Evolutionary conservation across 2,888 invertebrate species (phyloP).

Genomic region (Lymantria dispar): DNA sequence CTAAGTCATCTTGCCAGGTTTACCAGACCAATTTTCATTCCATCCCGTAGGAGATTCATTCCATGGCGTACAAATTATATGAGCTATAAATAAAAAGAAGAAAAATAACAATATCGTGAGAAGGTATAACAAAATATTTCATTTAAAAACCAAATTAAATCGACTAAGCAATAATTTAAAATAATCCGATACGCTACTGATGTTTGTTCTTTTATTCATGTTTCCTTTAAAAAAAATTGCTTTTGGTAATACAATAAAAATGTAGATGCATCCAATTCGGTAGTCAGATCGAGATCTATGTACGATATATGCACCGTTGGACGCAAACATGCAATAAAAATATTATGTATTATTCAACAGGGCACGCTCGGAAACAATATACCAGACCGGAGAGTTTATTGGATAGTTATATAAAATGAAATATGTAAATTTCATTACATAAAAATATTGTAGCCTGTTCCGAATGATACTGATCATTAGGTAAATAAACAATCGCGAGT

Average conservation of each 20-base stretch:
- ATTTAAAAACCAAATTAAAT: not conserved
- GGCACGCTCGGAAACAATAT: constrained; percentile 64
- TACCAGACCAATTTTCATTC: too few relatives aligned
- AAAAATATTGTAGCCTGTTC: constrained; percentile 10
- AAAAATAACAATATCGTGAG: too few relatives aligned
- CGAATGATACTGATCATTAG: not conserved
- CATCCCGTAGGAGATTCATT: too few relatives aligned
- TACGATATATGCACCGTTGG: constrained; percentile 70
- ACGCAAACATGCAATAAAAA: constrained; percentile 68
- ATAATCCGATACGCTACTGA: too few relatives aligned
- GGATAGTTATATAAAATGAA: constrained; percentile 50
- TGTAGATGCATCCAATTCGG: constrained; percentile 58
- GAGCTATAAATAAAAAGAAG: too few relatives aligned
- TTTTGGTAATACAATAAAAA: constrained; percentile 52
- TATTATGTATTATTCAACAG: constrained; percentile 73
- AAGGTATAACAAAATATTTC: not conserved
- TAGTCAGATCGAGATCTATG: constrained; percentile 51
- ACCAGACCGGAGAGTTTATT: constrained; percentile 51
- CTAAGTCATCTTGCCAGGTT: too few relatives aligned
- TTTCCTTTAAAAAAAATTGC: not conserved
- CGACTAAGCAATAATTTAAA: not conserved
- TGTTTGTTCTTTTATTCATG: too few relatives aligned
- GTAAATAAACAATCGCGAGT: not conserved
- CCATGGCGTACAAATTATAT: too few relatives aligned
- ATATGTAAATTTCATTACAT: constrained; percentile 40